phyloP scores from a whole-genome alignment of 2,888 invertebrate species.

The Cheilosia pagana region DNA sequence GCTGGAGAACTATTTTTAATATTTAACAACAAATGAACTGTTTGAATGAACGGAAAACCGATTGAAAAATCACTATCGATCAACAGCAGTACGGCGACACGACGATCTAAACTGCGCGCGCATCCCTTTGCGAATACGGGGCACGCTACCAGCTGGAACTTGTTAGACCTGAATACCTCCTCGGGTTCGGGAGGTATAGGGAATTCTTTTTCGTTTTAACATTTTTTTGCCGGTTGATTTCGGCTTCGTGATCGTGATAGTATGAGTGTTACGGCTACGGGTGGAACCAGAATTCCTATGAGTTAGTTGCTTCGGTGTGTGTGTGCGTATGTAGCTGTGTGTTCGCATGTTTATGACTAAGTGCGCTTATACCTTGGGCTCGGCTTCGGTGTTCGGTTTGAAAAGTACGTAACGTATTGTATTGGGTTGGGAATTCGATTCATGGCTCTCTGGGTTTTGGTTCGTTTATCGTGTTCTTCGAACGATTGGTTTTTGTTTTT shows the following conservation, averaged over 20 bases:
- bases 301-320: slow-evolving; percentile 8
- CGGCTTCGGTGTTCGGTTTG: slow-evolving; percentile 5
- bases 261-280: slow-evolving; percentile 28
- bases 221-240: slow-evolving; percentile 61
- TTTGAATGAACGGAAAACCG: slow-evolving; percentile 5
- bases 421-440: slow-evolving; percentile 63
- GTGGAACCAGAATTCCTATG: not conserved
- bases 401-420: slow-evolving; percentile 21
- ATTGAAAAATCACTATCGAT: slow-evolving; percentile 21
- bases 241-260: not conserved
- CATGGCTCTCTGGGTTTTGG: slow-evolving; percentile 64
- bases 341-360: slow-evolving; percentile 55
- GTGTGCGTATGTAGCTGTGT: slow-evolving; percentile 6
- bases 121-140: slow-evolving; percentile 73
- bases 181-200: slow-evolving; percentile 58
- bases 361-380: slow-evolving; percentile 49
- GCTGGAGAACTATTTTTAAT: not conserved
- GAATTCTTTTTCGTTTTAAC: slow-evolving; percentile 34
- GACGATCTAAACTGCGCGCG: slow-evolving; percentile 59
- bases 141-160: slow-evolving; percentile 71
- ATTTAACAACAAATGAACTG: slow-evolving; percentile 1
- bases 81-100: slow-evolving; percentile 7
- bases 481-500: slow-evolving; percentile 31
- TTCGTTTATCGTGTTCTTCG: slow-evolving; percentile 48
- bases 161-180: slow-evolving; percentile 71